Conservation (phyloP, 2,113 vertebrate genomes). For the Blennius ocellaris region DNA sequence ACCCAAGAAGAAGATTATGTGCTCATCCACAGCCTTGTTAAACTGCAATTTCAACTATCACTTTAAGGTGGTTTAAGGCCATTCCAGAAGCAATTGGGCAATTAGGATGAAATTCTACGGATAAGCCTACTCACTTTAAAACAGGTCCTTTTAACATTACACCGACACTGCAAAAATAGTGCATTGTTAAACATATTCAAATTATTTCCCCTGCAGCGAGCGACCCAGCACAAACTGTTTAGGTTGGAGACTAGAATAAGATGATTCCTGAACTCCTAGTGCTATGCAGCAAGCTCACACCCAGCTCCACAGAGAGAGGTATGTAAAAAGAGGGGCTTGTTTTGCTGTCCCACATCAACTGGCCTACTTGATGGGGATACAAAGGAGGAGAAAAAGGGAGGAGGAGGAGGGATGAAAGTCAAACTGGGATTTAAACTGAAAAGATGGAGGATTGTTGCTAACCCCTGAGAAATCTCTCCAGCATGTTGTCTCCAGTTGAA, state of each 20-base stretch:
- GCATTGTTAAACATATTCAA: constrained; percentile 51
- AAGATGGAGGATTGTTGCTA: constrained; percentile 13
- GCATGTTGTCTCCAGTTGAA: constrained; percentile 12
- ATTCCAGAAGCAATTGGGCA: constrained; percentile 26
- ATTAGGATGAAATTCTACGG: constrained; percentile 35
- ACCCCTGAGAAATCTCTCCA: constrained; percentile 10
- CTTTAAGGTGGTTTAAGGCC: constrained; percentile 38
- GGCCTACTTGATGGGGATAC: constrained; percentile 68
- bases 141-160: constrained; percentile 30
- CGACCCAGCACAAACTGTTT: constrained; percentile 45
- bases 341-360: constrained; percentile 69
- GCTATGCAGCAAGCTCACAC: constrained; percentile 27
- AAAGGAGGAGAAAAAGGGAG: constrained; percentile 28
- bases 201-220: constrained; percentile 32
- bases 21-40: constrained; percentile 21
- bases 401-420: constrained; percentile 16
- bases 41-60: constrained; percentile 3
- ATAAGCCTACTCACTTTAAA: constrained; percentile 38
- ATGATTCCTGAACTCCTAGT: constrained; percentile 52
- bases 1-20: background rate
- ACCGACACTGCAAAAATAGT: constrained; percentile 52
- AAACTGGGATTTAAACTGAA: constrained; percentile 30
- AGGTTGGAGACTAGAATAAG: constrained; percentile 41
- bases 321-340: constrained; percentile 39
- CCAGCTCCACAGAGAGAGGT: constrained; percentile 49